Percentiles rank a stretch among this genome's conserved stretches.
Conservation (phyloP, 2,797 vertebrate species). For the Labroides dimidiatus region DNA sequence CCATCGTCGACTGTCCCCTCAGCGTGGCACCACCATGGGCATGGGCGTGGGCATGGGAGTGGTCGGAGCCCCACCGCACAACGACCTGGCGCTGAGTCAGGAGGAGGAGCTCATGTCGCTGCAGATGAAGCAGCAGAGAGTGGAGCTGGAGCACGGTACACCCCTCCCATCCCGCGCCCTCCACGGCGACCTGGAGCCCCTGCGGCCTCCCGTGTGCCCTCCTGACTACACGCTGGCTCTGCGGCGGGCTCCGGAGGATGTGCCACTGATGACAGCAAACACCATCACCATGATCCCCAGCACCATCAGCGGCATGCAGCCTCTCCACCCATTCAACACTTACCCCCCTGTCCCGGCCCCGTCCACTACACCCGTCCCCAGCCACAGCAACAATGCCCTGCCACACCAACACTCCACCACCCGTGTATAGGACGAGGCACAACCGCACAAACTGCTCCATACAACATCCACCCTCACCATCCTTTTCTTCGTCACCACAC, state of each 20-base stretch:
- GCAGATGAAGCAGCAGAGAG: slow-evolving; percentile 90
- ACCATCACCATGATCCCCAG: slow-evolving; percentile 93
- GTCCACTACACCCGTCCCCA: slow-evolving; percentile 79
- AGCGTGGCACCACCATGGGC: slow-evolving; percentile 82
- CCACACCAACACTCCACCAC: slow-evolving; percentile 96
- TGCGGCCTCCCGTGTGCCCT: slow-evolving; percentile 89
- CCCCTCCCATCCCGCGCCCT: slow-evolving; percentile 83
- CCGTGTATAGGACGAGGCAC: slow-evolving; percentile 89
- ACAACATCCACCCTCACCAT: slow-evolving; percentile 51
- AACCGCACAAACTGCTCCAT: slow-evolving; percentile 65
- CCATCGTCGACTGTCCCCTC: slow-evolving; percentile 85
- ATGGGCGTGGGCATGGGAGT: slow-evolving; percentile 79
- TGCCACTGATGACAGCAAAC: slow-evolving; percentile 91
- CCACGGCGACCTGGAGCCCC: slow-evolving; percentile 85
- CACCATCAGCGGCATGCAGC: slow-evolving; percentile 89
- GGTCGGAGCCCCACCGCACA: slow-evolving; percentile 83
- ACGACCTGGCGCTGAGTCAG: slow-evolving; percentile 89
- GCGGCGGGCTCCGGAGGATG: slow-evolving; percentile 91
- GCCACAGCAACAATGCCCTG: slow-evolving; percentile 92
- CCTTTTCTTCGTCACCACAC: slow-evolving; percentile 53
- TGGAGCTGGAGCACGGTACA: slow-evolving; percentile 85
- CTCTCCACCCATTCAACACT: slow-evolving; percentile 92
- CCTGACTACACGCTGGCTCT: slow-evolving; percentile 95
- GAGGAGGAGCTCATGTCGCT: slow-evolving; percentile 95
- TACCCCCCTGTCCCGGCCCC: slow-evolving; percentile 87